Conservation (phyloP, 2,888 invertebrate genomes). For the Amphipoea oculea region DNA sequence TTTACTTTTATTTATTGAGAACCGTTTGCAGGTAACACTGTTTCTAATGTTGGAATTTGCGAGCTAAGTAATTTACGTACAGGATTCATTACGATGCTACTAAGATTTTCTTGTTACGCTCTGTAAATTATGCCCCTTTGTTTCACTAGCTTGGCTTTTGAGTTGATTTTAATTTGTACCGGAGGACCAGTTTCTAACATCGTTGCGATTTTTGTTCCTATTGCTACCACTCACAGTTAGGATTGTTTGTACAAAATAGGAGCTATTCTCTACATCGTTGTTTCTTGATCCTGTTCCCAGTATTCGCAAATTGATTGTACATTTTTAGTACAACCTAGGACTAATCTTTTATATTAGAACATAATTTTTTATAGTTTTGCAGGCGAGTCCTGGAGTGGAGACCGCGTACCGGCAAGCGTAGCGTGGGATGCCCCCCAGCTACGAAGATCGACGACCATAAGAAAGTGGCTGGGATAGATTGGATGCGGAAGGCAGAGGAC, state of each 20-base stretch:
- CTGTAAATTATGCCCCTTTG: slow-evolving; percentile 34
- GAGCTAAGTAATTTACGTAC: slow-evolving; percentile 51
- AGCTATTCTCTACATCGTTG: background rate
- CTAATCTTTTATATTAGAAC: no score
- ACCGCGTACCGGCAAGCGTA: background rate
- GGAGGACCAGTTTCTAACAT: background rate
- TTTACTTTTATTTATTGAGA: slow-evolving; percentile 67
- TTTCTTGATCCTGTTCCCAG: background rate
- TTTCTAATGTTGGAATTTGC: slow-evolving; percentile 49
- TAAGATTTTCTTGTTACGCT: slow-evolving; percentile 43
- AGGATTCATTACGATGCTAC: slow-evolving; percentile 46
- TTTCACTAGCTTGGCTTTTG: slow-evolving; percentile 13
- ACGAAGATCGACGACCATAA: no score
- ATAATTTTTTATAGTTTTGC: background rate
- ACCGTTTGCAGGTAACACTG: slow-evolving; percentile 56
- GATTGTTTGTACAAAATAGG: background rate
- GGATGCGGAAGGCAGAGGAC: background rate
- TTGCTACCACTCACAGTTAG: background rate
- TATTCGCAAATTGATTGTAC: background rate
- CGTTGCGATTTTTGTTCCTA: background rate
- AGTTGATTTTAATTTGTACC: slow-evolving; percentile 17
- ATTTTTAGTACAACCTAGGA: background rate
- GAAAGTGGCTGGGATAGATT: no score
- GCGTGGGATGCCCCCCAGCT: no score
- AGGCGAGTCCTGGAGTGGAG: background rate